Evolutionary conservation across 2,888 invertebrate genomes (phyloP), one percentile per base, ranked within the genome.

Genomic region (Ophonus ardosiacus): DNA sequence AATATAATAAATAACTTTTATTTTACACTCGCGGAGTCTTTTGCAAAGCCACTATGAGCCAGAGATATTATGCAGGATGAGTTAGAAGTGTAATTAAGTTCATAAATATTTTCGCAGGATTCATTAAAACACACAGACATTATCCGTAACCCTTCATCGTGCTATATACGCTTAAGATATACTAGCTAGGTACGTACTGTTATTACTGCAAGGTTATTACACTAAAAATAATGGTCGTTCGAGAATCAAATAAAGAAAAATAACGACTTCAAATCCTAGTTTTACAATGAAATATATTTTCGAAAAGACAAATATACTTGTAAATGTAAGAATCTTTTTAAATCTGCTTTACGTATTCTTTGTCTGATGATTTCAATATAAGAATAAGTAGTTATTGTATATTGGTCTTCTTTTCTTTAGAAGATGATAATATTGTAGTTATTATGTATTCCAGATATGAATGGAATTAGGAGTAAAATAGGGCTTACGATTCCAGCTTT

Each of bases 91-190:
- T 74, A 74, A 74, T 74, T 74, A 74, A 74, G 71, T 74, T 74
- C 71, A 74, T 74, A 74, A 74, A 74, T 74, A 74, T 74, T 74
- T 74, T 74, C 71, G 40, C 71, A 43, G 71, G 71, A 74, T 74
- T 74, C 71, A 74, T 74, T 74, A 74, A 74, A 74, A 74, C 71
- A 71, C 71, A 74, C 71, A 43, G 71, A 74, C 71, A 74, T 74
- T 74, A 74, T 74, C 71, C 71, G 40, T 40, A 74, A 74, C 71
- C 71, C 71, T 74, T 74, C 71, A 74, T 4, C 71, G 71, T 40
- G 71, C 17, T 74, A 74, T 74, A 74, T 74, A 18, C 40, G 71
- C 68, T 68, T 63, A 68, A 68, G 68, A 68, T 74, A 74, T 43
- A 43, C 18, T 17, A 18, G 13, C 43, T 74, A 18, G 13, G 17